Base-by-base conservation (phyloP, 2,113 vertebrate species). In the Tyto alba region DNA sequence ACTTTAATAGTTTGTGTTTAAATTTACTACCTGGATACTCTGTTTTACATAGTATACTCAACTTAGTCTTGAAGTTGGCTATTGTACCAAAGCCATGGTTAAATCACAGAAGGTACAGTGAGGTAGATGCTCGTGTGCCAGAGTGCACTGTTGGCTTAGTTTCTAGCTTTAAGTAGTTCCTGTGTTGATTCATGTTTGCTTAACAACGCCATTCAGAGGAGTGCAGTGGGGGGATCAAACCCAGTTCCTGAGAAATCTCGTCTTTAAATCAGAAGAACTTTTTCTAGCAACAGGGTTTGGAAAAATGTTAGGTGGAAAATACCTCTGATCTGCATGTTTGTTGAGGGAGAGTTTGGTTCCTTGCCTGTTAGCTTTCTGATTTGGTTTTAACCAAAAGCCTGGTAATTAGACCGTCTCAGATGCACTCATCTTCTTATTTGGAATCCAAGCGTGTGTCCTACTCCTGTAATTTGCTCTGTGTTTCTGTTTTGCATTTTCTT, bases 181-280 rank as follows among this genome's bases (percentile, higher is more conserved):
- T 76, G 9, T n/a, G 26, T 56, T 80, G 62, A 26, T 29, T 85
- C 15, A 17, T 45, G 12, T 69, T 72, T 76, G 22, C 30, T 84
- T 87, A 71, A 21, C 2, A 2, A 21, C 45, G 23, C 4, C 6
- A 21, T 79, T 89, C 40, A 45, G 52, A 79, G 45, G 43, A 56
- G 23, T 26, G 20, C 0, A 0, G 4, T 80, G 48, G 7, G 76
- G 40, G 34, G 45, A 60, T 86, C 78, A 78, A 48, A 57, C n/a
- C 10, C 0, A 0, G 6, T 78, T 85, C 22, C 40, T 62, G 20
- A 76, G 52, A 79, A 85, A 34, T 73, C 32, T 79, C 4, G 0
- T 79, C 40, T 26, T 83, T 88, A 4, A 2, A 27, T 73, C 19
- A 38, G 47, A 74, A 53, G 5, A 90, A 32, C 6, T 20, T 48